A percentile compares a stretch with the other conserved stretches of the same genome.
Conservation (phyloP, 2,113 vertebrate species). For the Scomber scombrus region DNA sequence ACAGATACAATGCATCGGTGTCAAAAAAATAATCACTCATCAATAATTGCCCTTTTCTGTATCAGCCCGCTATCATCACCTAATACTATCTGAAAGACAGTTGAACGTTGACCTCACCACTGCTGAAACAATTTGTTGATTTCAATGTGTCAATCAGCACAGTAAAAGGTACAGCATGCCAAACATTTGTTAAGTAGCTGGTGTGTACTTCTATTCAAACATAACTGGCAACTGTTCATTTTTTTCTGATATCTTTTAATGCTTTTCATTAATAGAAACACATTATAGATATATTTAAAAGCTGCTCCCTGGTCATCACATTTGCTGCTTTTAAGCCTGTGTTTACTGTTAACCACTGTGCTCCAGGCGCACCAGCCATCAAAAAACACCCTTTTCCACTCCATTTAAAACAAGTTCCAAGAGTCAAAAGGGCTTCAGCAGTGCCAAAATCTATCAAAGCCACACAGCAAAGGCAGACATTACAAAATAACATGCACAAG, state of each 20-base stretch:
- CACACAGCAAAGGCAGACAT: neutral
- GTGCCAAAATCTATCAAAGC: neutral
- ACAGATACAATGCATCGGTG: no score
- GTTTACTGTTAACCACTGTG: neutral
- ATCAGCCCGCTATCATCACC: no score
- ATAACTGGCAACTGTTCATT: neutral
- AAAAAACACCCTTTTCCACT: neutral
- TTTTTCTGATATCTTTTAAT: no score
- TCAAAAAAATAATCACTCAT: no score
- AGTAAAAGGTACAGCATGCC: neutral
- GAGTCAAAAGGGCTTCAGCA: neutral
- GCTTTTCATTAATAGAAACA: neutral
- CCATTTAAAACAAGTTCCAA: neutral
- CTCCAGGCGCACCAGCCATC: neutral
- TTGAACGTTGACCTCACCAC: neutral
- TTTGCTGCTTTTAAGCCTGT: neutral
- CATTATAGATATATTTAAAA: neutral
- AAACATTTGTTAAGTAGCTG: neutral
- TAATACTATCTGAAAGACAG: no score
- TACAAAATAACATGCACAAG: constrained; percentile 2
- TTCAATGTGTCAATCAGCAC: neutral
- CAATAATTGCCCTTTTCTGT: no score
- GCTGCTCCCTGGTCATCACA: neutral
- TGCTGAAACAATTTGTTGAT: neutral
- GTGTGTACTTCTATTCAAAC: neutral